phyloP scores from a whole-genome alignment of 2,797 vertebrate genomes.

The Enteromius paludinosus region DNA sequence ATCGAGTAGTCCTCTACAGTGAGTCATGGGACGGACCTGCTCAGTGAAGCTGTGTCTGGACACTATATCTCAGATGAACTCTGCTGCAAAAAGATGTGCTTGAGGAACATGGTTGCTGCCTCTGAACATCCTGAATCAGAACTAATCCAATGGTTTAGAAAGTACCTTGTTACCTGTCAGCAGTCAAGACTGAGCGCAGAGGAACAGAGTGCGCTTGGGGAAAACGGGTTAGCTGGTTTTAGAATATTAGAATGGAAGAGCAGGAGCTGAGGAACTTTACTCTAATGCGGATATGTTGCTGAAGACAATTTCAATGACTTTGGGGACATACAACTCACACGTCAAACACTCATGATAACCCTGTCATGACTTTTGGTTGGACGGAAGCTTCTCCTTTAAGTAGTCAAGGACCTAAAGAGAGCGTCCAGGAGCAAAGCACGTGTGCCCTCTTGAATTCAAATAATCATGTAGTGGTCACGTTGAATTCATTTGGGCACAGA shows the following conservation, averaged over 20 bases:
- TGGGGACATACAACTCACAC: conserved; percentile 42
- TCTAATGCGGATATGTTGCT: conserved; percentile 46
- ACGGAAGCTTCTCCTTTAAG: conserved; percentile 45
- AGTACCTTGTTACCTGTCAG: conserved; percentile 43
- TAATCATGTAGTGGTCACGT: conserved; percentile 41
- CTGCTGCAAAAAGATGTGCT: conserved; percentile 46
- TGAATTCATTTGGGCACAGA: conserved; percentile 42
- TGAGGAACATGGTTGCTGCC: conserved; percentile 45
- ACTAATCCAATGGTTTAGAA: conserved; percentile 50
- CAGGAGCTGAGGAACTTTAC: conserved; percentile 39
- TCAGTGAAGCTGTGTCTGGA: conserved; percentile 60
- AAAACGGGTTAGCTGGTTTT: conserved; percentile 51
- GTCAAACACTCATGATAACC: conserved; percentile 45
- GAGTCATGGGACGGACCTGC: conserved; percentile 63
- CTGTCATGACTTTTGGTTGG: conserved; percentile 29
- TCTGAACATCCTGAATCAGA: conserved; percentile 46
- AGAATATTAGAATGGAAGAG: conserved; percentile 42
- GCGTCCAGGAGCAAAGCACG: conserved; percentile 35
- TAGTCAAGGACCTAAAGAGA: conserved; percentile 29
- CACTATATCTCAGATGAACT: conserved; percentile 51
- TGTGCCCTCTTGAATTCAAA: conserved; percentile 44
- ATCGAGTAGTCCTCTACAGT: conserved; percentile 64
- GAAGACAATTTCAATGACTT: conserved; percentile 50
- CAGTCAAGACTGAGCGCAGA: conserved; percentile 39
- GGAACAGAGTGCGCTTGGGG: conserved; percentile 16